Evolutionary conservation across 1,140 invertebrate genomes (phyloP).

Genomic region (Apis laboriosa): DNA sequence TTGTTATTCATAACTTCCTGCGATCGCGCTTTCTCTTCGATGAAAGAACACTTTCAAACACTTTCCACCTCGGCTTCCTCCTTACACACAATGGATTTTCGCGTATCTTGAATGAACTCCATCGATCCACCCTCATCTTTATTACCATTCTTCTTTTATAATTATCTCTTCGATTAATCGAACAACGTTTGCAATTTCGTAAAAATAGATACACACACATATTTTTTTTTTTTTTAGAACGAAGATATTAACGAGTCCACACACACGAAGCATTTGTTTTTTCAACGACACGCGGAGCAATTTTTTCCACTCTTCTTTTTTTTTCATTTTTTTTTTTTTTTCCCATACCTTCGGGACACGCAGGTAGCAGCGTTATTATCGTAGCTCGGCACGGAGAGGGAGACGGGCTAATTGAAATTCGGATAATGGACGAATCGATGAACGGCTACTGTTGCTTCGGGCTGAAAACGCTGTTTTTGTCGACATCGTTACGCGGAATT

Average conservation of each 20-base stretch:
- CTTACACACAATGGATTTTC: slow-evolving; percentile 13
- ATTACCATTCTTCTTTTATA: too few species aligned
- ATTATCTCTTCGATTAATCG: slow-evolving; percentile 35
- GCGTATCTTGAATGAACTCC: not conserved
- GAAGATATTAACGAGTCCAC: slow-evolving; percentile 16
- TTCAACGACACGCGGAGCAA: slow-evolving; percentile 30
- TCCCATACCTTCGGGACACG: slow-evolving; percentile 33
- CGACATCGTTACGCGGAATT: slow-evolving; percentile 46
- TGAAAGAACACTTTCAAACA: too few species aligned
- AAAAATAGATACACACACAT: not conserved
- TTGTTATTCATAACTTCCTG: not conserved
- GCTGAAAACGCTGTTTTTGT: slow-evolving; percentile 46
- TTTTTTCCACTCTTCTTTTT: slow-evolving; percentile 37
- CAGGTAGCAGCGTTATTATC: slow-evolving; percentile 32
- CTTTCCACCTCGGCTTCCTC: too few species aligned
- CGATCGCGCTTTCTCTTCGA: not conserved
- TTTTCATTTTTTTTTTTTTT: not conserved
- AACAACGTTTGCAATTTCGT: slow-evolving; percentile 17
- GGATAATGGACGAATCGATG: slow-evolving; percentile 62
- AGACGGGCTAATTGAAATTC: slow-evolving; percentile 61
- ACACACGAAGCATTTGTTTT: slow-evolving; percentile 18
- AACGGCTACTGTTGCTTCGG: slow-evolving; percentile 37
- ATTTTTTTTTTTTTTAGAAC: not conserved
- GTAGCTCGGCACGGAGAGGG: slow-evolving; percentile 6
- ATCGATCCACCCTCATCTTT: not conserved